A percentile compares a stretch with the other conserved stretches of the same genome.
Conservation (phyloP, 2,797 vertebrate genomes). For the Halcyon smyrnensis region DNA sequence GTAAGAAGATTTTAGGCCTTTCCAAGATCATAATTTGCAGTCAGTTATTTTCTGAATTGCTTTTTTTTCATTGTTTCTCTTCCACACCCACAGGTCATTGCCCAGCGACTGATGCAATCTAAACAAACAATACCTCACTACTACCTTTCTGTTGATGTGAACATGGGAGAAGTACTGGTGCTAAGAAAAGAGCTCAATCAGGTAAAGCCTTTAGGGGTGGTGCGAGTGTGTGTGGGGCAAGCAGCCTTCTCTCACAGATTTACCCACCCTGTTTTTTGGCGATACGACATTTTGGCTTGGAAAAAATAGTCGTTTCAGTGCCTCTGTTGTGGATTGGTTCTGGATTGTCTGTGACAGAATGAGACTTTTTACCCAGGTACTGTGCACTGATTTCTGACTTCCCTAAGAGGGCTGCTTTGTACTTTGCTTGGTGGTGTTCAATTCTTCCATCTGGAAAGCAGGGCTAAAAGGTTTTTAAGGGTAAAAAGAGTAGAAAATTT, state of each 20-base stretch:
- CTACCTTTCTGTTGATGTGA: constrained; percentile 94
- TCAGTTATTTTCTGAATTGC: rapidly evolving
- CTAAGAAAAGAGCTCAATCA: constrained; percentile 93
- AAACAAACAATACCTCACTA: constrained; percentile 99
- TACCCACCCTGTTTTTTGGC: background rate
- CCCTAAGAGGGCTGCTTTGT: background rate
- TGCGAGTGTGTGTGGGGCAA: background rate
- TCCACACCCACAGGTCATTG: constrained; percentile 87
- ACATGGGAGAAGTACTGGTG: constrained; percentile 93
- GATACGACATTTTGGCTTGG: background rate
- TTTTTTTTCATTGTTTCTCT: rapidly evolving
- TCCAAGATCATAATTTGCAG: rapidly evolving
- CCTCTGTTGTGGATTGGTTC: background rate
- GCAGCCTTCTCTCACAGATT: background rate
- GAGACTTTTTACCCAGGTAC: background rate
- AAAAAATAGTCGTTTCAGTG: background rate
- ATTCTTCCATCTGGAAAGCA: background rate
- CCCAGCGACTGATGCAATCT: constrained; percentile 95
- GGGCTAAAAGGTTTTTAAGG: background rate
- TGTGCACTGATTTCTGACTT: background rate
- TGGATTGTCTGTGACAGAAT: background rate
- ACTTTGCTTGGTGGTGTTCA: background rate
- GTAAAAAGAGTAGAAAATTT: background rate
- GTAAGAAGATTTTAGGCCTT: constrained; percentile 72
- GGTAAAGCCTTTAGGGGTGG: constrained; percentile 74